Percentiles rank a stretch among this genome's conserved stretches.
phyloP scores from a whole-genome alignment of 2,797 vertebrate genomes.

The Coccyzus lansbergi region DNA sequence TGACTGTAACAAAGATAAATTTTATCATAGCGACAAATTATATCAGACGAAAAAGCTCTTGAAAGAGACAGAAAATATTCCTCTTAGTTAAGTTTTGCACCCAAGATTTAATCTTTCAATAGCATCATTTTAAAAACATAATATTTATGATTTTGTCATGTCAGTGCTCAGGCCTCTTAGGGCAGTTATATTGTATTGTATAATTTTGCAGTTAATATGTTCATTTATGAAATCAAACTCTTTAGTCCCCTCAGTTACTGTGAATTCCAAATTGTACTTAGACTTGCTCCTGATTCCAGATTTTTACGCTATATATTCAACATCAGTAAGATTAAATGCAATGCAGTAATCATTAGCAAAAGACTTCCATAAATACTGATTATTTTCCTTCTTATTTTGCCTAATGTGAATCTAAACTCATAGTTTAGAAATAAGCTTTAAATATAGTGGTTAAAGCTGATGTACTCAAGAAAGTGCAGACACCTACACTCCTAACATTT shows the following conservation, averaged over 20 bases:
- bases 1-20: neutral
- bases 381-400: neutral
- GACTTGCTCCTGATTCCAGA: neutral
- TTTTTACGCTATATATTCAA: neutral
- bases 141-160: neutral
- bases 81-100: neutral
- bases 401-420: neutral
- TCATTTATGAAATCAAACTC: neutral
- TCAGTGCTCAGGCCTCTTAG: neutral
- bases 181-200: neutral
- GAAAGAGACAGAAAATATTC: neutral
- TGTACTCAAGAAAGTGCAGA: neutral
- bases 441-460: neutral
- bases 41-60: neutral
- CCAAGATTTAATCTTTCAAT: neutral
- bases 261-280: neutral
- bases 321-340: neutral
- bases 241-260: neutral
- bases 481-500: neutral
- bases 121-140: fast-evolving
- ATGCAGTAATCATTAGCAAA: neutral
- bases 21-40: neutral
- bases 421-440: neutral
- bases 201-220: neutral
- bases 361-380: neutral